Conservation (phyloP, 2,888 invertebrate species). For the Crematogaster levior region DNA sequence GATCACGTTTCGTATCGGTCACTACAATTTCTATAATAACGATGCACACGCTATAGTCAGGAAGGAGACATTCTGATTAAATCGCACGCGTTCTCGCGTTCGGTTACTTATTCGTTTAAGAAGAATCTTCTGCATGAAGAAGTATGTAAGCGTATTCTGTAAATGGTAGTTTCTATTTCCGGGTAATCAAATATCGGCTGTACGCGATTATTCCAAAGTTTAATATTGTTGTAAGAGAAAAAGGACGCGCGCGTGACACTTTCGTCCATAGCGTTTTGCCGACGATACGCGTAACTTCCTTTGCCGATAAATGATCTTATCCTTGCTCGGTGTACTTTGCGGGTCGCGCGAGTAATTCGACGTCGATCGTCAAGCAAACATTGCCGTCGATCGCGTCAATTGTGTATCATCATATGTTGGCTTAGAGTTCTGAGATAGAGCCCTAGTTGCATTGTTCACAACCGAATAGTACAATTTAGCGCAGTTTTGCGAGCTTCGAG, state of each 20-base stretch:
- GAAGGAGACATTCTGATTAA: slow-evolving; percentile 17
- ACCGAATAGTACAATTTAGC: slow-evolving; percentile 56
- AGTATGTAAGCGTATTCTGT: slow-evolving; percentile 36
- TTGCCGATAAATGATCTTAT: slow-evolving; percentile 10
- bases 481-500: slow-evolving; percentile 31
- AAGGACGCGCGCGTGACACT: neutral
- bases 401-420: slow-evolving; percentile 41
- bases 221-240: slow-evolving; percentile 35
- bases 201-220: slow-evolving; percentile 68
- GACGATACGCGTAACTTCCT: slow-evolving; percentile 46
- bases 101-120: slow-evolving; percentile 48
- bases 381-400: slow-evolving; percentile 17
- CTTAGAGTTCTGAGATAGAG: slow-evolving; percentile 41
- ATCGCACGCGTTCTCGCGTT: slow-evolving; percentile 38
- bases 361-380: neutral
- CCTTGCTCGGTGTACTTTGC: slow-evolving; percentile 12
- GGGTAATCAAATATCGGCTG: slow-evolving; percentile 56
- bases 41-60: slow-evolving; percentile 36
- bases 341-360: slow-evolving; percentile 1
- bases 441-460: slow-evolving; percentile 44
- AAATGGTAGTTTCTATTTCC: slow-evolving; percentile 55
- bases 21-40: slow-evolving; percentile 59
- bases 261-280: slow-evolving; percentile 49
- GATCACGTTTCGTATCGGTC: slow-evolving; percentile 40
- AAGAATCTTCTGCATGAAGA: slow-evolving; percentile 36